These are phyloP conservation scores for Bombus superbus DNA, from an alignment of 1,140 invertebrate genomes.

Conservation along the genomic window DNA sequence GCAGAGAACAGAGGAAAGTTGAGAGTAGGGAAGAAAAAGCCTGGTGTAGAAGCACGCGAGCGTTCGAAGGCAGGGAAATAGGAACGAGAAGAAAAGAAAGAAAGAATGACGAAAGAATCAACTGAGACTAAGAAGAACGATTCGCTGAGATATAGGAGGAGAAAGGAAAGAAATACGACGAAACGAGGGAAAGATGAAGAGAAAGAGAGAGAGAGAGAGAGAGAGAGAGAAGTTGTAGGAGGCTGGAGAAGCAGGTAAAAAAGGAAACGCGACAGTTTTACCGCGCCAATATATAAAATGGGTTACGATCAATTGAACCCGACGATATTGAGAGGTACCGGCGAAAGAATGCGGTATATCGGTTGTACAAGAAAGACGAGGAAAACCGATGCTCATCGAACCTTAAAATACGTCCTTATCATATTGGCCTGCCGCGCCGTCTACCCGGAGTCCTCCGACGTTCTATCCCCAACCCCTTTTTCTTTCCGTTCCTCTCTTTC, in stretches of 20 bases:
- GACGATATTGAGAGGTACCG: constrained; percentile 64
- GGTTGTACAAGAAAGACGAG: constrained; percentile 47
- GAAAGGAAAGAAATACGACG: neutral
- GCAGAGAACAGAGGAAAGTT: neutral
- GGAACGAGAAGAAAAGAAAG: neutral
- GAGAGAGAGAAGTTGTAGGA: neutral
- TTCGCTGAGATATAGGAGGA: too few species aligned
- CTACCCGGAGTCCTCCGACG: neutral
- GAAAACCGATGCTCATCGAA: constrained; percentile 67
- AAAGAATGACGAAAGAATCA: neutral
- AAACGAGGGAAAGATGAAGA: neutral
- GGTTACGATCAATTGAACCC: constrained; percentile 70
- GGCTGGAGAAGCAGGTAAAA: neutral
- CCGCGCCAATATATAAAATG: constrained; percentile 68
- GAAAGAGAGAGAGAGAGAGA: neutral
- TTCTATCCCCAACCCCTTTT: neutral
- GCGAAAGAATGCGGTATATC: constrained; percentile 56
- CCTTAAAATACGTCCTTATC: constrained; percentile 71
- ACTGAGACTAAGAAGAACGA: neutral
- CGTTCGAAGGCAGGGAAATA: neutral
- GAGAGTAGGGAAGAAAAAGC: neutral
- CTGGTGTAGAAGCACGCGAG: constrained; percentile 8
- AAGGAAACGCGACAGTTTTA: constrained; percentile 68
- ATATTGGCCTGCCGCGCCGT: constrained; percentile 55
- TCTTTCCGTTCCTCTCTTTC: neutral